A percentile compares a stretch with the other conserved stretches of the same genome.
Conservation (phyloP, 2,113 vertebrate species). For the Eretmochelys imbricata region DNA sequence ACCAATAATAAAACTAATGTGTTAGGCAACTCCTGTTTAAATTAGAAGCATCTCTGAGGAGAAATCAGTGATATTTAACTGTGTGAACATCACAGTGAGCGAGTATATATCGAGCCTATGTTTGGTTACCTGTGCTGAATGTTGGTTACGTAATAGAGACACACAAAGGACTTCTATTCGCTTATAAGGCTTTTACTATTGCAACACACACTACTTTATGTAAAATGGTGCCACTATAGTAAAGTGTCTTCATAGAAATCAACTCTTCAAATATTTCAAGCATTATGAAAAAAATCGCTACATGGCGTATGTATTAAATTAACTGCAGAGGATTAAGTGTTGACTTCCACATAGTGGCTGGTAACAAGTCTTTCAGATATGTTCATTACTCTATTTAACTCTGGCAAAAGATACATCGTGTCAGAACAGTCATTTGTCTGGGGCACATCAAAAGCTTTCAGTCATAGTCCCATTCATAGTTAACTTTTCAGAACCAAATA, state of each 20-base stretch:
- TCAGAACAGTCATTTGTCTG: not conserved
- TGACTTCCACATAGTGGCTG: not conserved
- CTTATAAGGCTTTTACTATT: not conserved
- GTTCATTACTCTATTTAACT: fast-evolving
- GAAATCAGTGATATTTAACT: not conserved
- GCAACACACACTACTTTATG: not conserved
- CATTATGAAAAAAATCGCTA: fast-evolving
- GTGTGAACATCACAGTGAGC: not conserved
- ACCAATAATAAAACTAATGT: not conserved
- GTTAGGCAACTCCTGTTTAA: not conserved
- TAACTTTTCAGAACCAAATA: not conserved
- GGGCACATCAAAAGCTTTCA: not conserved
- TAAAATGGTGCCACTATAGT: not conserved
- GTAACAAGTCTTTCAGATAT: not conserved
- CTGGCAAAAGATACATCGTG: fast-evolving
- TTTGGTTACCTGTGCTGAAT: too few species aligned
- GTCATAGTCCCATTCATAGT: not conserved
- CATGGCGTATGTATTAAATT: not conserved
- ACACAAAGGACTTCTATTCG: not conserved
- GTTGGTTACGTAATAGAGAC: not conserved
- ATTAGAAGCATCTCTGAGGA: not conserved
- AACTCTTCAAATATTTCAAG: not conserved
- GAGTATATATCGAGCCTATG: not conserved
- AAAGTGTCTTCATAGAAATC: not conserved
- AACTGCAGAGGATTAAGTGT: not conserved